phyloP scores from a whole-genome alignment of 2,797 vertebrate genomes.

The Melanotaenia maccullochi region DNA sequence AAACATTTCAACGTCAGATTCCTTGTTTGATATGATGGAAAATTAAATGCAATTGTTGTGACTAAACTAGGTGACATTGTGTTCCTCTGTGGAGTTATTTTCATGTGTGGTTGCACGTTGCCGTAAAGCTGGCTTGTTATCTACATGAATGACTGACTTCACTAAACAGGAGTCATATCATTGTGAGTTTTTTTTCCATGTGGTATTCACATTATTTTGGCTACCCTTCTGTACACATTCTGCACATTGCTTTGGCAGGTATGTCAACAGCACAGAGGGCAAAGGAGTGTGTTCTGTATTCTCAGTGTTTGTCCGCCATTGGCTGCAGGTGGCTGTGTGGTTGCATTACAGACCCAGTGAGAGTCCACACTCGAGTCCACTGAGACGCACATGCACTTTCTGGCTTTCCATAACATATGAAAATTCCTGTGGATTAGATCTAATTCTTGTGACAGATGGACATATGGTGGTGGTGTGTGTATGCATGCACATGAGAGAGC shows the following conservation, averaged over 20 bases:
- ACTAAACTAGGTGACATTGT: no score
- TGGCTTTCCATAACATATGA: constrained; percentile 69
- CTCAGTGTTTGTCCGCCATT: constrained; percentile 59
- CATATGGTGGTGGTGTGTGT: constrained; percentile 43
- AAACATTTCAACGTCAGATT: no score
- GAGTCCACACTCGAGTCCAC: constrained; percentile 43
- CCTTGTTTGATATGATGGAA: no score
- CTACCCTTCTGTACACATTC: background rate
- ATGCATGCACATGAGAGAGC: constrained; percentile 30
- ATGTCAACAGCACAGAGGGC: constrained; percentile 12
- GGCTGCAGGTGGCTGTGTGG: constrained; percentile 80
- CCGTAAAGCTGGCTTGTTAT: no score
- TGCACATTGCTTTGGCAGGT: constrained; percentile 13
- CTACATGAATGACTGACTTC: background rate
- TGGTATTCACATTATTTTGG: constrained; percentile 14
- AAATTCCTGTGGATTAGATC: constrained; percentile 81
- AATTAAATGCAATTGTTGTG: no score
- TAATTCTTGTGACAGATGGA: constrained; percentile 84
- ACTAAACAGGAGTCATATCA: background rate
- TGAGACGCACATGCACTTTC: constrained; percentile 33
- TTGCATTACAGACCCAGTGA: constrained; percentile 76
- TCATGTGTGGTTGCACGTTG: no score
- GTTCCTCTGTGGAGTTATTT: no score
- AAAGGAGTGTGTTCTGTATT: constrained; percentile 29
- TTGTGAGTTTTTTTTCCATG: background rate